These are phyloP conservation scores for Diorhabda elongata DNA, from an alignment of 1,140 invertebrate genomes.

Conservation along the genomic window DNA sequence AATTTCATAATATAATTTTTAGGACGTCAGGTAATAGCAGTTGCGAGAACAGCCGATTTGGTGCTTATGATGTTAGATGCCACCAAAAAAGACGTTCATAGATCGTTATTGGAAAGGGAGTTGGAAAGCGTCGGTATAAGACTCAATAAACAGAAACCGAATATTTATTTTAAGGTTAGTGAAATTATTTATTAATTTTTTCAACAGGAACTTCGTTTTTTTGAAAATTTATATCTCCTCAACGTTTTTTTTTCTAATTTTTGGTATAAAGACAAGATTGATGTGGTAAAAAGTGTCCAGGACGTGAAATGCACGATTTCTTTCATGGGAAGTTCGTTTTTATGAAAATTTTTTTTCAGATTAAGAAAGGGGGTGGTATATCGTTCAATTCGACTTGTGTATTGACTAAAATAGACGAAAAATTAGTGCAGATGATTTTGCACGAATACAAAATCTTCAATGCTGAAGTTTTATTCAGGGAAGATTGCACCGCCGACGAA, in stretches of 20 bases:
- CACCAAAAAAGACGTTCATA: slow-evolving; percentile 93
- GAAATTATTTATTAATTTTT: too few relatives aligned
- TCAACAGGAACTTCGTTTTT: too few relatives aligned
- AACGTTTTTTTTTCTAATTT: too few relatives aligned
- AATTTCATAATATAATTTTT: slow-evolving; percentile 10
- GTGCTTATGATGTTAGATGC: slow-evolving; percentile 99
- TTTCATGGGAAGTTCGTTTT: neutral
- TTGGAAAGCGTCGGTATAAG: slow-evolving; percentile 95
- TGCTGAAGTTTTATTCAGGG: slow-evolving; percentile 94
- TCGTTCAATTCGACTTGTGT: slow-evolving; percentile 97
- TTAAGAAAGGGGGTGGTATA: slow-evolving; percentile 96
- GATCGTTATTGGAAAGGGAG: slow-evolving; percentile 85
- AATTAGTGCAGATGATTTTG: slow-evolving; percentile 96
- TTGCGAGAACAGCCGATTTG: slow-evolving; percentile 92
- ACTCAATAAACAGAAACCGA: slow-evolving; percentile 89
- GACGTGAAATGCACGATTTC: too few relatives aligned
- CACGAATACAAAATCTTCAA: slow-evolving; percentile 99
- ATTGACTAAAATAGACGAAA: slow-evolving; percentile 92
- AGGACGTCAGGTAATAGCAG: slow-evolving; percentile 83
- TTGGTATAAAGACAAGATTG: too few relatives aligned
- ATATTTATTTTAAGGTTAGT: slow-evolving; percentile 94
- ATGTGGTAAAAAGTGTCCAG: too few relatives aligned
- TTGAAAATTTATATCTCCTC: too few relatives aligned
- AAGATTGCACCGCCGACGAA: slow-evolving; percentile 94
- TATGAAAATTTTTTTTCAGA: slow-evolving; percentile 49